These are phyloP conservation scores for Cochlearius cochlearius DNA, from an alignment of 2,113 vertebrate species.

Conservation along the genomic window DNA sequence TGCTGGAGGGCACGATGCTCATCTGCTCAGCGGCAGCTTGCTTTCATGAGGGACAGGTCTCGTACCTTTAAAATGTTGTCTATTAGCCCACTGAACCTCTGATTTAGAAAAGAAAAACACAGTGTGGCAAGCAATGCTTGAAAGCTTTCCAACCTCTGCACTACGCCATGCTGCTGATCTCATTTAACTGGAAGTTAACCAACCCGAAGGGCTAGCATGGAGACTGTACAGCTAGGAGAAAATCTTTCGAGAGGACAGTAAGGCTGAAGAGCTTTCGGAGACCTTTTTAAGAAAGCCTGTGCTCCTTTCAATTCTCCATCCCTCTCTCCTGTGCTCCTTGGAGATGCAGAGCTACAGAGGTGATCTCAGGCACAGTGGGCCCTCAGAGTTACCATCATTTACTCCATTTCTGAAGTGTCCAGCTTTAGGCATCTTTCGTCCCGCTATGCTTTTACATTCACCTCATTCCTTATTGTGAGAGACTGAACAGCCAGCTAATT, in stretches of 20 bases:
- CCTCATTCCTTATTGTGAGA: neutral
- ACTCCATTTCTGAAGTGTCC: neutral
- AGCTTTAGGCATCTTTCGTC: neutral
- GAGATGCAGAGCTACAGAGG: neutral
- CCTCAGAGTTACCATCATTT: neutral
- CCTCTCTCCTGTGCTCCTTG: neutral
- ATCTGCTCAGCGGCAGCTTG: neutral
- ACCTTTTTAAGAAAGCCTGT: neutral
- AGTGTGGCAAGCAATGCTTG: neutral
- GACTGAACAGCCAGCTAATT: too few relatives aligned
- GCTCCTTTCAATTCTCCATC: neutral
- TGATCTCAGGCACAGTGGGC: too few relatives aligned
- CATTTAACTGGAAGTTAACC: neutral
- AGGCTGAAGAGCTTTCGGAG: neutral
- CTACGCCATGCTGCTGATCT: neutral
- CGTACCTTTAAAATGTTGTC: neutral
- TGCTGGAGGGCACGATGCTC: accelerated
- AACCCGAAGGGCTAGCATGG: neutral
- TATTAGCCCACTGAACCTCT: neutral
- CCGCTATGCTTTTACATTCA: neutral
- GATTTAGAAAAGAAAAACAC: neutral
- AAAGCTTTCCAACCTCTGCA: neutral
- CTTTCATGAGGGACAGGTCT: neutral
- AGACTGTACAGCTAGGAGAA: neutral
- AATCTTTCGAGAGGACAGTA: neutral